Evolutionary conservation across 2,888 invertebrate genomes (phyloP), one percentile per base, ranked within the genome.

Genomic region (Tenthredo scrophulariae): DNA sequence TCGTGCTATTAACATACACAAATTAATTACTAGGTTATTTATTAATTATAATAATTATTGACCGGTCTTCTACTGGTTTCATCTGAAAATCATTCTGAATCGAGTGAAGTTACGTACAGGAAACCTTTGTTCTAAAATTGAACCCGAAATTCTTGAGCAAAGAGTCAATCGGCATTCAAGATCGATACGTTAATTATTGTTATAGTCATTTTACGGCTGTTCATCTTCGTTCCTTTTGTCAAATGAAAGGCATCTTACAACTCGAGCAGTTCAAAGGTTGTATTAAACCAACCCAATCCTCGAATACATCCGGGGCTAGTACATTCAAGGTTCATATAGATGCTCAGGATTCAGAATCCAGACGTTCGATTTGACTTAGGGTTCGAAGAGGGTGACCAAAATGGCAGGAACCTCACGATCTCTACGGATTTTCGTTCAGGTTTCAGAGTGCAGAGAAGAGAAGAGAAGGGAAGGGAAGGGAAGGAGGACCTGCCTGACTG

Each of bases 11-110:
- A 54, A 37, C 13, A 80, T 7, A 40, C 54, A 54, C 33, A 54
- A 77, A 77, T 77, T 54, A 50, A 75, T 75, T 54, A 50, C 33
- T 29, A 58, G 40, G 58, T 40, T 79, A 62, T 80, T 80, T 50
- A 80, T 80, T 80, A 80, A 80, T 62, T 62, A 22, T n/a, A 22
- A 80, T 58, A 80, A 80, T 62, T 62, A 37, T 37, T 37, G 13
- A 62, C 58, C 79, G 37, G 1, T 26, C n/a, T 33, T 18, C 10
- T 15, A 33, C 9, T 29, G 10, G n/a, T n/a, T 10, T 54, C 37
- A 22, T 13, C 50, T 54, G 15, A 4, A 13, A 26, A 65, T 29
- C 15, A 22, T 26, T 0, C 22, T 1, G 0, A 67, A 33, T 7
- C 13, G 26, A 67, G 5, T 18, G 4, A 46, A 46, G 3, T 13